Evolutionary conservation across 1,140 invertebrate genomes (phyloP), one percentile per base, ranked within the genome.

Genomic region (Tyrophagus putrescentiae): DNA sequence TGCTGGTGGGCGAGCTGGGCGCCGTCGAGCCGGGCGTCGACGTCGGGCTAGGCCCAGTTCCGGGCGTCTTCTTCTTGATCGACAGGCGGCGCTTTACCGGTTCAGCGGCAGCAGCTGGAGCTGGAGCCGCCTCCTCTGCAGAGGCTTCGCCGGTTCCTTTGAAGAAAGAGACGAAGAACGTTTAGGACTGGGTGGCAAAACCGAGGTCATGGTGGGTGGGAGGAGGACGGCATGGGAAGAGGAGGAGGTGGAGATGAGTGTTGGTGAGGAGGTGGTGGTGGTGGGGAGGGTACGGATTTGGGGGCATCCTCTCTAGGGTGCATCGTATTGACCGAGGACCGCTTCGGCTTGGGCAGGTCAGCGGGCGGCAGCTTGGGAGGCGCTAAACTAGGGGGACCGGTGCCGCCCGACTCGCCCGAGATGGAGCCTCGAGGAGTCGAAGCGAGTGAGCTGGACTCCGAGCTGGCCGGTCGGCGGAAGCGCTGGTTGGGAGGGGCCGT

Each of bases 1-100:
- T 72, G 76, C 65, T 75, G 73, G 1, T 63, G 11, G 34, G 53
- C 65, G 23, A 39, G 21, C 16, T 29, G 29, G 56, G 39, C 7
- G 53, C 57, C 34, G 61, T 54, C 18, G 39, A 31, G n/a, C 36
- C 27, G 7, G 25, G 34, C 29, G 32, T 18, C 25, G 54, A 39
- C 5, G 52, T 23, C 9, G 33, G 32, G 23, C 16, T 45, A 16
- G 29, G 18, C 28, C 16, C 54, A n/a, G n/a, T n/a, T n/a, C 16
- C 63, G 54, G 64, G 60, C 25, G 48, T 56, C 53, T 61, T 63
- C 61, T 67, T 67, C 42, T 65, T 62, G 57, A 41, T 48, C 44
- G 29, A 60, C 21, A 39, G 67, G 59, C 41, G 65, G 66, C 59
- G 71, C 54, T 53, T 56, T 16, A 32, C 58, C 45, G 41, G 44